Percentiles rank a stretch among this genome's conserved stretches.
phyloP scores from a whole-genome alignment of 92 coral and sea anemone genomes.

The Plumapathes pennacea region DNA sequence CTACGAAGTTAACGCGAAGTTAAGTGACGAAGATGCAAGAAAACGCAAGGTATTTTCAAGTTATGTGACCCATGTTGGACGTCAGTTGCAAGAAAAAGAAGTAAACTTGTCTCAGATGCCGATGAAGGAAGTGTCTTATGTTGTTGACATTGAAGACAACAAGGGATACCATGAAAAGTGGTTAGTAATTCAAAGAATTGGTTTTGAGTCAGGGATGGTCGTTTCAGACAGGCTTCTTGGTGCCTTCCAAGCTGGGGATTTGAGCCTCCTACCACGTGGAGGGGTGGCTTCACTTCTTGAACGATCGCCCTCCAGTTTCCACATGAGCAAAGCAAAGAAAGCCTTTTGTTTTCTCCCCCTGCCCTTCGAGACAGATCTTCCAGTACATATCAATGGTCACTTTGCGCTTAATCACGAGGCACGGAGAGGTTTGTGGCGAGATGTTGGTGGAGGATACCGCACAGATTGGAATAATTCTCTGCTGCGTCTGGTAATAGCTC shows the following conservation, averaged over 20 bases:
- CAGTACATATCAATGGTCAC: conserved; percentile 86
- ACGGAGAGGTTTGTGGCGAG: conserved; percentile 44
- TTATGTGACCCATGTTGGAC: conserved; percentile 17
- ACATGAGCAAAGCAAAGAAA: neutral
- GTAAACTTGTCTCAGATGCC: conserved; percentile 24
- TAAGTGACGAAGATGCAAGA: conserved; percentile 48
- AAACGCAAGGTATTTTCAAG: conserved; percentile 50
- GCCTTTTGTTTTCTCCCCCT: conserved; percentile 93
- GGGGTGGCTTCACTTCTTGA: conserved; percentile 71
- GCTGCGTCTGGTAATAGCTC: conserved; percentile 45
- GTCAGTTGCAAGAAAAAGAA: neutral
- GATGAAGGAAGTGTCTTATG: conserved; percentile 54
- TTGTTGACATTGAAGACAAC: conserved; percentile 49
- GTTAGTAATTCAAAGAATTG: conserved; percentile 72
- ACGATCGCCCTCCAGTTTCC: too few species aligned
- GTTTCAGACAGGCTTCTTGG: conserved; percentile 7
- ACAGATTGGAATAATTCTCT: conserved; percentile 62
- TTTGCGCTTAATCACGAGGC: conserved; percentile 73
- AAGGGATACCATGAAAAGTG: conserved; percentile 58
- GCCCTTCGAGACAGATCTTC: conserved; percentile 65
- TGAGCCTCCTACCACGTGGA: conserved; percentile 90
- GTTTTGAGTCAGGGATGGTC: conserved; percentile 49
- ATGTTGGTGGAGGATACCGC: conserved; percentile 8
- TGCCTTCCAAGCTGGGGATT: conserved; percentile 40
- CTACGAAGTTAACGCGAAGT: conserved; percentile 44